Evolutionary conservation across 2,888 invertebrate species (phyloP).

Genomic region (Pseudeuparius sepicola): DNA sequence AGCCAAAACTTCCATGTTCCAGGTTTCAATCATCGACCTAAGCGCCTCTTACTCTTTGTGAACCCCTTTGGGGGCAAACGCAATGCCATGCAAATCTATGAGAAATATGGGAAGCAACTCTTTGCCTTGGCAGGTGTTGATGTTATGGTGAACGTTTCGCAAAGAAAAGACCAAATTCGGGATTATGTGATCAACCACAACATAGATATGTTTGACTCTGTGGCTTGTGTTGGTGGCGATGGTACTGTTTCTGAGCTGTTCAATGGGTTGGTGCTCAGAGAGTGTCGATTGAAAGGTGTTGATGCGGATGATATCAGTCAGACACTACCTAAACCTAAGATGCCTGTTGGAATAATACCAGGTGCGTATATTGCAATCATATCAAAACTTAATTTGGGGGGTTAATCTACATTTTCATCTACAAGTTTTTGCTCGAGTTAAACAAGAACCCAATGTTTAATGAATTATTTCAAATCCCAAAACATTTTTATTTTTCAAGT

Average conservation of each 20-base stretch:
- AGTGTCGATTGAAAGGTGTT: conserved; percentile 44
- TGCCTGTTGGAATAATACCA: conserved; percentile 54
- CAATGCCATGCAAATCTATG: conserved; percentile 61
- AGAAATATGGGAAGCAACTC: conserved; percentile 59
- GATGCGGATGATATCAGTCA: conserved; percentile 45
- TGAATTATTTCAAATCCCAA: too few relatives aligned
- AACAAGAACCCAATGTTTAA: too few relatives aligned
- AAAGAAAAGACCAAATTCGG: conserved; percentile 66
- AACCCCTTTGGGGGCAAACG: conserved; percentile 78
- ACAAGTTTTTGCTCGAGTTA: too few relatives aligned
- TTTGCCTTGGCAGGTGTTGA: conserved; percentile 56
- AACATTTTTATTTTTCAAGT: too few relatives aligned
- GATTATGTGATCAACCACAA: conserved; percentile 52
- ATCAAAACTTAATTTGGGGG: too few relatives aligned
- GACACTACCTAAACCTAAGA: conserved; percentile 40
- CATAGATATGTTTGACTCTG: conserved; percentile 52
- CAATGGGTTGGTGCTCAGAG: conserved; percentile 57
- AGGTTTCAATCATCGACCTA: conserved; percentile 53
- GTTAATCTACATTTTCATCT: too few relatives aligned
- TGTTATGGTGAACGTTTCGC: conserved; percentile 57
- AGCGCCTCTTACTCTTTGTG: conserved; percentile 64
- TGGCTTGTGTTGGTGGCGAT: conserved; percentile 79
- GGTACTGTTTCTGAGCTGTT: conserved; percentile 76
- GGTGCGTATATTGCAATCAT: too few relatives aligned
- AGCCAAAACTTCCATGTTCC: too few relatives aligned